Evolutionary conservation across 2,888 invertebrate genomes (phyloP).

Genomic region (Cephus pulcher): DNA sequence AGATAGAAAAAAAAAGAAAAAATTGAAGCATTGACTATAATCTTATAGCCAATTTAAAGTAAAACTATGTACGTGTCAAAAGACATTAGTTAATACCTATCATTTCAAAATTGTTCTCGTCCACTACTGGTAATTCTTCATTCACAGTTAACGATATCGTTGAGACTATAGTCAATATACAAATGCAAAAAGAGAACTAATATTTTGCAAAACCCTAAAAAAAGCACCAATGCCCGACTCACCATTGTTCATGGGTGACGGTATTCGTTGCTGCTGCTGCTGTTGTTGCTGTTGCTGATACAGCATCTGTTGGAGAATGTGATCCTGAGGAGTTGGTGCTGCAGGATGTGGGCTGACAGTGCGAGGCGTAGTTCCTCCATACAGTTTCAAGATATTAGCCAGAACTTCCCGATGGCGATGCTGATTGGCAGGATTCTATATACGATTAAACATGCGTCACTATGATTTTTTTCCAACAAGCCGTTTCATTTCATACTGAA

Average conservation of each 20-base stretch:
- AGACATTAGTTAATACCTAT: too few relatives aligned
- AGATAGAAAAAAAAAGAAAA: too few relatives aligned
- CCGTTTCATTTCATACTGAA: not conserved
- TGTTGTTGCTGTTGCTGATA: constrained; percentile 65
- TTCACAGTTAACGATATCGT: too few relatives aligned
- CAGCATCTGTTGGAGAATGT: constrained; percentile 66
- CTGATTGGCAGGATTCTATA: constrained; percentile 77
- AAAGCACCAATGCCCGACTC: constrained; percentile 18
- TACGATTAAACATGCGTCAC: not conserved
- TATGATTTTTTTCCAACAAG: not conserved
- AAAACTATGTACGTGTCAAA: too few relatives aligned
- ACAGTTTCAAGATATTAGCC: constrained; percentile 74
- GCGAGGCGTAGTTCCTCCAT: constrained; percentile 61
- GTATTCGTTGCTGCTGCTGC: constrained; percentile 58
- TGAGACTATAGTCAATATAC: too few relatives aligned
- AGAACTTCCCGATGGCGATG: constrained; percentile 80
- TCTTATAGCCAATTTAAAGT: too few relatives aligned
- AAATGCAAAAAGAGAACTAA: not conserved
- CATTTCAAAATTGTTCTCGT: too few relatives aligned
- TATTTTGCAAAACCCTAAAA: not conserved
- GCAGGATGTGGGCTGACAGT: constrained; percentile 64
- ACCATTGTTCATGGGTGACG: constrained; percentile 66
- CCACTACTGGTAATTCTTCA: too few relatives aligned
- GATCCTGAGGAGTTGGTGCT: constrained; percentile 61
- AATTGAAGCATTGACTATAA: too few relatives aligned